Base-by-base conservation (phyloP, 2,888 invertebrate species). In the Pyrrhosoma nymphula region DNA sequence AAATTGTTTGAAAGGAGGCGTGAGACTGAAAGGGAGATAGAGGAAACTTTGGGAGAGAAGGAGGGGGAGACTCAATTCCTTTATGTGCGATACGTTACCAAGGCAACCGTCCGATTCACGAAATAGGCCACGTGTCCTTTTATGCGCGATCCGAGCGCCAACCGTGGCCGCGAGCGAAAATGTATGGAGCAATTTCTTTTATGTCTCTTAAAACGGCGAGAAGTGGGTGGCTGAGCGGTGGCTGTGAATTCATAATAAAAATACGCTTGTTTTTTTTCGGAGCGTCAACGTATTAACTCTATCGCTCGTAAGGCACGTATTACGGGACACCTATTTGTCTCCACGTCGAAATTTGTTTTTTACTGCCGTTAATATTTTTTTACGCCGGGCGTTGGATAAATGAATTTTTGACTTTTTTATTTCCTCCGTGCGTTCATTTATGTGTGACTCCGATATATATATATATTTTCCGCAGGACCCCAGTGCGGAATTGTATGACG, bases 121-220 rank as follows among this genome's bases (percentile, higher is more conserved):
- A 82, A 82, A 82, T 82, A 82, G 82, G 82, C 82, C 82, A 82
- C 30, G 35, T 82, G 23, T 82, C 35, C 35, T 82, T 82, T 82
- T 35, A 47, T 47, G 16, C 6, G 26, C 12, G 35, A 82, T 35
- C 35, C 18, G 35, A 82, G 82, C 82, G 82, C 30, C 26, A 6
- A 16, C 82, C 82, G 82, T 82, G 82, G 16, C 14, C n/a, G 35
- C 14, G 26, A 14, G 35, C 16, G 14, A 16, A 82, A 18, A 35
- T 35, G 30, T 69, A 69, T 16, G 35, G 35, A 35, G 82, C 30
- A 35, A 82, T 30, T 35, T 30, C 30, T 82, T 69, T n/a, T 3
- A n/a, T 4, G 60, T n/a, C n/a, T 69, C 26, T n/a, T 69, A 12
- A n/a, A 82, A 82, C 30, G 18, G 82, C 30, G 30, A 82, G 69